Evolutionary conservation across 2,888 invertebrate species (phyloP).

Genomic region (Tinea pellionella): DNA sequence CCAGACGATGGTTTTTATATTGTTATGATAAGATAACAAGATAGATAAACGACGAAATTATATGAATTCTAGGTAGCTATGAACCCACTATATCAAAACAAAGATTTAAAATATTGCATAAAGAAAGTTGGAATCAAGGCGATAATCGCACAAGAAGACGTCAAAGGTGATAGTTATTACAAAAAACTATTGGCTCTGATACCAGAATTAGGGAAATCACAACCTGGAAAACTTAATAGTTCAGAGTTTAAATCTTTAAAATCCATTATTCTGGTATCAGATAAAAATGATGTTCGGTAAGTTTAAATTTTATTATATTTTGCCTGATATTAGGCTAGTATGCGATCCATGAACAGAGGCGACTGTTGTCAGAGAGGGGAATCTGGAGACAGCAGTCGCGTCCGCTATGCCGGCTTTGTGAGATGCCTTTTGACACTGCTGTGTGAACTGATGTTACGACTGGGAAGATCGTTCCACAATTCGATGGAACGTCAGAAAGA

Average conservation of each 20-base stretch:
- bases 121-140: conserved; percentile 77
- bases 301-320: conserved; percentile 19
- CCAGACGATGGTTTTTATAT: background rate
- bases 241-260: conserved; percentile 57
- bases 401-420: too few species aligned
- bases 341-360: too few species aligned
- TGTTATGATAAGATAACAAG: background rate
- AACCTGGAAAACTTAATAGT: conserved; percentile 54
- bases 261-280: conserved; percentile 68
- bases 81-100: conserved; percentile 78
- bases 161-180: conserved; percentile 76
- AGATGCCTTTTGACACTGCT: too few species aligned
- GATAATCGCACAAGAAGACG: conserved; percentile 72
- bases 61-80: conserved; percentile 71
- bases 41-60: background rate
- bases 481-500: too few species aligned
- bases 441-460: too few species aligned
- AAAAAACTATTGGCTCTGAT: conserved; percentile 69
- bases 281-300: conserved; percentile 37
- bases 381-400: too few species aligned
- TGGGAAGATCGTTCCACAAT: too few species aligned
- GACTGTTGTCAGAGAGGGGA: too few species aligned
- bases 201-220: conserved; percentile 62
- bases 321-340: too few species aligned
- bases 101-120: conserved; percentile 78